Base-by-base conservation (phyloP, 2,113 vertebrate genomes). In the Psilopsiagon aurifrons region DNA sequence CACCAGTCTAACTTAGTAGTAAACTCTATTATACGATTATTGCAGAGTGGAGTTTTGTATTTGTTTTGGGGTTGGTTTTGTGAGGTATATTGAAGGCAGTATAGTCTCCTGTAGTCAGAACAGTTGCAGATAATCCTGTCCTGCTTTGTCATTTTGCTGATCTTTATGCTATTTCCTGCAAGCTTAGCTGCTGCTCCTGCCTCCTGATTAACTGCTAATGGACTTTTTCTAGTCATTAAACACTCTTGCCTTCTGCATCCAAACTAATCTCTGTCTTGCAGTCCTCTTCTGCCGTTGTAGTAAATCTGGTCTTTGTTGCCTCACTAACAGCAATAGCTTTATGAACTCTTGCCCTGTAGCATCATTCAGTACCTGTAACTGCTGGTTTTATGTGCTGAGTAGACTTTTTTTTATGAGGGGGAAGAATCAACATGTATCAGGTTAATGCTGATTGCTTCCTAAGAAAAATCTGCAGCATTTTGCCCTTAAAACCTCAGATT, bases 401-500 rank as follows among this genome's bases (percentile, higher is more conserved):
- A 67, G 60, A 31, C 60, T 64, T 84, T n/a, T n/a, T 57, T n/a
- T 91, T 94, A 83, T 54, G 86, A 91, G 31, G 24, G 29, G 44
- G 39, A 90, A 41, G 63, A 78, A 88, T 37, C 25, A 83, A n/a
- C 1, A 0, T 88, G 73, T 77, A 82, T 95, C 27, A 2, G 79
- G 86, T 88, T 96, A 96, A 84, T 88, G 86, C 80, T 83, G 77
- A 91, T 96, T 91, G 66, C 90, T 92, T 93, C 13, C 3, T 57
- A 87, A 88, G 85, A 96, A 89, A 94, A 96, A 94, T 96, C 89
- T 84, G n/a, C 59, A 86, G 64, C 76, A 82, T 94, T 96, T 97
- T 97, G 86, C 89, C 83, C 92, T 91, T 97, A 93, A 96, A 97
- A 96, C 63, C 85, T 90, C 63, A 85, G 76, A 94, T 94, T 97